Conservation (phyloP, 2,888 invertebrate genomes). For the Caenorhabditis angaria region DNA sequence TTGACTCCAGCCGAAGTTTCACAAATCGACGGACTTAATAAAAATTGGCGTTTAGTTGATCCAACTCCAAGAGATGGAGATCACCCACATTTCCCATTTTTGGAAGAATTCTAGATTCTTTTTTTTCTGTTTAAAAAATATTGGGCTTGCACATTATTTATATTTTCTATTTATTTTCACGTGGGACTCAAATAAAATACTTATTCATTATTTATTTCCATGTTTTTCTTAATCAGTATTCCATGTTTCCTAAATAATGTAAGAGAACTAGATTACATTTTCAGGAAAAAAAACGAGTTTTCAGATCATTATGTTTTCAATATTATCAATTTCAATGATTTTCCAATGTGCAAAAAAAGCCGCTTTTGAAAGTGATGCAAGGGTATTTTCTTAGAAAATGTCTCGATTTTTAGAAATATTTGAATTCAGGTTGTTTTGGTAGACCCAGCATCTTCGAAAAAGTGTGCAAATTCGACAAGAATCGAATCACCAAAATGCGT, state of each 20-base stretch:
- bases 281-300: neutral
- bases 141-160: too few species aligned
- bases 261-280: neutral
- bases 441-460: too few species aligned
- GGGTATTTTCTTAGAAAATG: too few species aligned
- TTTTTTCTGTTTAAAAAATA: too few species aligned
- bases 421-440: neutral
- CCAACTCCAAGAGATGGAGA: slow-evolving; percentile 51
- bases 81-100: slow-evolving; percentile 56
- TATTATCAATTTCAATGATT: neutral
- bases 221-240: too few species aligned
- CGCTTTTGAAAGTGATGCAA: neutral
- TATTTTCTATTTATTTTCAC: too few species aligned
- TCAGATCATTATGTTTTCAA: neutral
- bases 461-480: too few species aligned
- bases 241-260: neutral
- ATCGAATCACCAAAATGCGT: neutral
- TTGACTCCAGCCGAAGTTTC: slow-evolving; percentile 70
- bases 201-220: neutral
- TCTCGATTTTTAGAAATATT: neutral
- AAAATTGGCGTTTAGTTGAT: slow-evolving; percentile 58
- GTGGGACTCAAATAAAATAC: too few species aligned
- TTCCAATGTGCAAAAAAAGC: neutral
- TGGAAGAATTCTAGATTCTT: slow-evolving; percentile 44
- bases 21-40: slow-evolving; percentile 45